Base-by-base conservation (phyloP, 2,888 invertebrate genomes). In the Saturnia japonica region DNA sequence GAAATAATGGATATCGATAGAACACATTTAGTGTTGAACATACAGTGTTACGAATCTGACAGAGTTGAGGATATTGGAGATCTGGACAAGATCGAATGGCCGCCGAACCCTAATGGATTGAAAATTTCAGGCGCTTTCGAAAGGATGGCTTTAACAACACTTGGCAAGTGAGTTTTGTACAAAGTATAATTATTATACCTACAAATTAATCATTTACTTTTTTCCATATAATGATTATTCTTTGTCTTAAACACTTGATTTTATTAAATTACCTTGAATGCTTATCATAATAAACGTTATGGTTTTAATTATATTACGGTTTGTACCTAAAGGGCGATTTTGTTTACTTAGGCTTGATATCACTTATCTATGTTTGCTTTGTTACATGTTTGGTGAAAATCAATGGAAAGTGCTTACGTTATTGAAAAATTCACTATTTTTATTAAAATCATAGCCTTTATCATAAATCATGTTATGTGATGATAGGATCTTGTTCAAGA, bases 61-160 rank as follows among this genome's bases (percentile, higher is more conserved):
- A 85, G 80, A 70, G 85, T 88, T 47, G 83, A 86, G 71, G 85
- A 87, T 76, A 79, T 90, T 14, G 85, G 89, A 1, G 91, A 91
- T 77, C 82, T 92, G 79, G 88, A 91, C 73, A 91, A 91, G 77
- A 89, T 94, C 60, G 85, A 85, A 73, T 94, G 94, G 94, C 94
- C 94, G 19, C 82, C 83, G 62, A 93, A 93, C 72, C 85, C 88
- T 0, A 91, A 93, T 70, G 89, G 89, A n/a, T 78, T 93, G 82
- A 91, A 89, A 81, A 90, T 94, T 72, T 83, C 89, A 0, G 94
- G 92, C 3, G 82, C 90, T 0, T 94, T 94, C 67, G 90, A 92
- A 76, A 91, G 91, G 43, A 76, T 94, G 70, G 90, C 89, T 28
- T 78, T 93, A 62, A 85, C 89, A 28, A 92, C 92, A 6, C 80